Evolutionary conservation across 2,888 invertebrate species (phyloP), one percentile per base, ranked within the genome.

Genomic region (Nineta flava): DNA sequence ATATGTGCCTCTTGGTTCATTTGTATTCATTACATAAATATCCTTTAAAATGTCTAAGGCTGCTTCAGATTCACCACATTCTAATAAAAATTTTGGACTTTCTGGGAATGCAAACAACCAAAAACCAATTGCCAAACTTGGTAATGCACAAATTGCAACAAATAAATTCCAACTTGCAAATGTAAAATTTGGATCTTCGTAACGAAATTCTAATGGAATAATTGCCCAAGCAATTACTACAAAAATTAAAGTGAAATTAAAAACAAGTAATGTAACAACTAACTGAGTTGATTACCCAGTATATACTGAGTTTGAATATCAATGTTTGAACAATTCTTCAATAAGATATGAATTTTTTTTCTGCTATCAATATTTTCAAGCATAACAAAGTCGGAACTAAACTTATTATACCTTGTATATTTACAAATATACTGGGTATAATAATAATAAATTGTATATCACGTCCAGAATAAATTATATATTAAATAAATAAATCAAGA

Each of bases 131-230:
- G 79, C 55, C 17, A 83, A 67, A 54, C 83, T 83, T 1, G 86
- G 84, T 3, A 83, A 56, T 3, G 81, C 80, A 64, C 84, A 84
- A 0, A 83, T 73, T 1, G 82, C 77, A 34, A 86, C 83, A 65
- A 86, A 86, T 63, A 85, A 73, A 68, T 86, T 85, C 86, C 86
- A 86, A 17, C 85, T 85, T 57, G 81, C 79, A 64, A 82, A 86
- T 16, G 76, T 74, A 67, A 85, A 83, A 46, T 58, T 55, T 2
- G 72, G 70, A 31, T 71, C 70, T 49, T 74, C 69, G 55, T 79
- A 74, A 50, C 75, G 71, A 55, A 81, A 76, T 53, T 75, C 65
- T 62, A 83, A 72, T 1, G 86, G 85, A 60, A 86, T 83, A 62
- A 85, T 80, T 41, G 77, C 72, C 85, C 85, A 86, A 1, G 85